A percentile compares a stretch with the other conserved stretches of the same genome.
phyloP scores from a whole-genome alignment of 2,888 invertebrate species.

The Steromphala cineraria region DNA sequence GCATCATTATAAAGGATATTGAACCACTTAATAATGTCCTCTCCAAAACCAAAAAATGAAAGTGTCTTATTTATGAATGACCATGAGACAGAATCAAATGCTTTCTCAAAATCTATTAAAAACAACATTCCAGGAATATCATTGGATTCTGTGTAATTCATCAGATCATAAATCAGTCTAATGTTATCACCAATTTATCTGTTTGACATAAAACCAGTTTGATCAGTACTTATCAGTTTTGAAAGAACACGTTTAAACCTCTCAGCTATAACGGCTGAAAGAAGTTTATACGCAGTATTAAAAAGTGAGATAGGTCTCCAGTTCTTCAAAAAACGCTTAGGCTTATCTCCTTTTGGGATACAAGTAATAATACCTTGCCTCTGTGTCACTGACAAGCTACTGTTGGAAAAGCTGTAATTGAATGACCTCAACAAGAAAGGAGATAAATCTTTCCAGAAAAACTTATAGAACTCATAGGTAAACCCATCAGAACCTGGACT shows the following conservation, averaged over 20 bases:
- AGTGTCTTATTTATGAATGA: slow-evolving; percentile 25
- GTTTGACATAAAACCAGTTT: slow-evolving; percentile 16
- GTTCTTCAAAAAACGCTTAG: slow-evolving; percentile 27
- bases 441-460: slow-evolving; percentile 25
- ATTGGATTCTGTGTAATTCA: slow-evolving; percentile 23
- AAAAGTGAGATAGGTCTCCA: slow-evolving; percentile 20
- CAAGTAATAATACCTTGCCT: slow-evolving; percentile 37
- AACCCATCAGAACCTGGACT: slow-evolving; percentile 30
- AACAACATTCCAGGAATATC: slow-evolving; percentile 25
- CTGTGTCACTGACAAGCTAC: slow-evolving; percentile 22
- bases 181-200: slow-evolving; percentile 31
- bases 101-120: slow-evolving; percentile 33
- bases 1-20: slow-evolving; percentile 26
- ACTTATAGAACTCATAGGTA: slow-evolving; percentile 28
- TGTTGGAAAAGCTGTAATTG: slow-evolving; percentile 13
- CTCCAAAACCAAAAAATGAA: slow-evolving; percentile 29
- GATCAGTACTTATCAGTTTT: slow-evolving; percentile 20
- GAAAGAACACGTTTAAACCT: slow-evolving; percentile 20
- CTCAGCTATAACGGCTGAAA: slow-evolving; percentile 28
- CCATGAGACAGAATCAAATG: slow-evolving; percentile 32
- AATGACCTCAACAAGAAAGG: slow-evolving; percentile 15
- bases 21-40: slow-evolving; percentile 21
- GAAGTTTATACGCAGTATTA: slow-evolving; percentile 30
- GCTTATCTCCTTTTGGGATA: no score
- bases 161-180: slow-evolving; percentile 29